Conservation (phyloP, 2,113 vertebrate species). For the Vombatus ursinus region DNA sequence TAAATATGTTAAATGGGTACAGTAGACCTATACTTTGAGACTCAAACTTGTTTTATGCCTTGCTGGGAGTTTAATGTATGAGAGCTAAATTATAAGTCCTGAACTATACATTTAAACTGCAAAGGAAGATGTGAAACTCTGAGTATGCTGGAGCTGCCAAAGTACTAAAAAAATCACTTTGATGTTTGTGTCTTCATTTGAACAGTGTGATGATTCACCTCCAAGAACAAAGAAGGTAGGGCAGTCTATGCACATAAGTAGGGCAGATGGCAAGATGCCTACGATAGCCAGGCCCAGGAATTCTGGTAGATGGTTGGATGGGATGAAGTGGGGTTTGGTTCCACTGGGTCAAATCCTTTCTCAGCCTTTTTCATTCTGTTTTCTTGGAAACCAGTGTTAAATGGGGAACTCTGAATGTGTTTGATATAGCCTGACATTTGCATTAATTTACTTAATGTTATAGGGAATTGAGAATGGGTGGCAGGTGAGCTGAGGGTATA, state of each 20-base stretch:
- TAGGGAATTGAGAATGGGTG: not conserved
- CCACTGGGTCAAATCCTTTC: not conserved
- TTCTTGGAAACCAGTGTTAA: not conserved
- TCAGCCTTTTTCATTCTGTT: conserved; percentile 9
- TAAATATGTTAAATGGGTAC: conserved; percentile 73
- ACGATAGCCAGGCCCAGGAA: not conserved
- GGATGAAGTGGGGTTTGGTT: not conserved
- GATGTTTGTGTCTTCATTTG: not conserved
- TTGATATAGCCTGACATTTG: not conserved
- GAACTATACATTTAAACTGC: conserved; percentile 64
- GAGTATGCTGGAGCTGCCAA: conserved; percentile 59
- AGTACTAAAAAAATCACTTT: conserved; percentile 49
- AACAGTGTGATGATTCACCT: not conserved
- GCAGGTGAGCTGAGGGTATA: not conserved
- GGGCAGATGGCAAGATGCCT: not conserved
- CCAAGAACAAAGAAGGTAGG: not conserved
- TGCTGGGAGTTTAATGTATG: conserved; percentile 50
- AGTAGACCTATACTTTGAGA: conserved; percentile 62
- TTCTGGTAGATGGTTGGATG: not conserved
- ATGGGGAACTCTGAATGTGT: not conserved
- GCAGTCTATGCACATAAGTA: not conserved
- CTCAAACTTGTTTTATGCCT: conserved; percentile 42
- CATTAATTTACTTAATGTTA: not conserved
- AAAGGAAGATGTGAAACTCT: conserved; percentile 73
- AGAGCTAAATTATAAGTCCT: conserved; percentile 46